A percentile compares a stretch with the other conserved stretches of the same genome.
Conservation (phyloP, 37 sponge, comb jelly and placozoan species). For the Haliclona indistincta region DNA sequence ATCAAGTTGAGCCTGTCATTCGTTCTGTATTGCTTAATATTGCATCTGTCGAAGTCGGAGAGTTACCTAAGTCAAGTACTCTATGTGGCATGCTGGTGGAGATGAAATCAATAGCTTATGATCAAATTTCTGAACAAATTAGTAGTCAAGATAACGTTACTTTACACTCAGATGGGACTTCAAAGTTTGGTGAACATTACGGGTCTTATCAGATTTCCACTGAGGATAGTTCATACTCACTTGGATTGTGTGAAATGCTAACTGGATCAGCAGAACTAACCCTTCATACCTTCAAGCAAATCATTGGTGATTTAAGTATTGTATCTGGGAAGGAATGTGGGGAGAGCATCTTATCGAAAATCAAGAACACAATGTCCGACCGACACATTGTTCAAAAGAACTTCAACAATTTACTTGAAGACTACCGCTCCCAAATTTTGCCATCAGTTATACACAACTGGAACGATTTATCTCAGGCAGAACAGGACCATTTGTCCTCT, state of each 20-base stretch:
- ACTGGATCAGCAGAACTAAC: constrained; percentile 13
- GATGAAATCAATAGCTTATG: constrained; percentile 6
- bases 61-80: background rate
- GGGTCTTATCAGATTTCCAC: constrained; percentile 1
- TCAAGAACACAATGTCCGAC: constrained; percentile 33
- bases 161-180: constrained; percentile 16
- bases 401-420: constrained; percentile 4
- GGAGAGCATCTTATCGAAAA: background rate
- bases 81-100: constrained; percentile 7
- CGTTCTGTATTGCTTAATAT: constrained; percentile 1
- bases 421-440: background rate
- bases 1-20: constrained; percentile 7
- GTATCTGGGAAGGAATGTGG: background rate
- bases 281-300: background rate
- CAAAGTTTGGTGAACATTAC: constrained; percentile 29
- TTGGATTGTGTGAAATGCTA: constrained; percentile 11
- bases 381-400: no score
- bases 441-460: constrained; percentile 3
- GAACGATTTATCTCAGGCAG: background rate
- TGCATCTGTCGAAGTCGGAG: constrained; percentile 3
- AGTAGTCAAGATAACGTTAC: background rate
- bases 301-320: background rate
- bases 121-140: constrained; percentile 10
- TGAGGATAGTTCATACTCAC: background rate
- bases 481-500: background rate